Percentiles rank a stretch among this genome's conserved stretches.
phyloP scores from a whole-genome alignment of 2,888 invertebrate genomes.

The Molorchus minor region DNA sequence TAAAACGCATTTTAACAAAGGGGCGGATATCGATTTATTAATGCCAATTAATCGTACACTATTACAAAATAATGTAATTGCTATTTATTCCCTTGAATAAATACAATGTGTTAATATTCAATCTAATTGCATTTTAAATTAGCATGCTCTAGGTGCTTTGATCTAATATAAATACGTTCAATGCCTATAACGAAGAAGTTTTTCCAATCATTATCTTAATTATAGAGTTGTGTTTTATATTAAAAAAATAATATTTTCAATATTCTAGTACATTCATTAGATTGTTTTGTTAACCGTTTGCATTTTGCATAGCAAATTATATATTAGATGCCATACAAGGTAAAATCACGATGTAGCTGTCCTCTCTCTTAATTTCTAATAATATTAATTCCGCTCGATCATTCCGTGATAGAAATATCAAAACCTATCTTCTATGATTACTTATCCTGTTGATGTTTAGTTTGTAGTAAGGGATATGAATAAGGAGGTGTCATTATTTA shows the following conservation, averaged over 20 bases:
- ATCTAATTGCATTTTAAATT: slow-evolving; percentile 11
- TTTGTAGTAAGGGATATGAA: no score
- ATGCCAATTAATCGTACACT: slow-evolving; percentile 7
- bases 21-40: background rate
- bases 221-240: background rate
- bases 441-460: no score
- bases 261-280: slow-evolving; percentile 7
- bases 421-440: no score
- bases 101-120: slow-evolving; percentile 1
- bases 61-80: slow-evolving; percentile 9
- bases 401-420: slow-evolving; percentile 5
- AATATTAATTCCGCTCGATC: slow-evolving; percentile 4
- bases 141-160: slow-evolving; percentile 1
- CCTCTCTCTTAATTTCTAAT: slow-evolving; percentile 11
- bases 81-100: background rate
- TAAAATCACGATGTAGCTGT: slow-evolving; percentile 2
- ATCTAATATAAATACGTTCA: slow-evolving; percentile 14
- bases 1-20: background rate
- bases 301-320: slow-evolving; percentile 10
- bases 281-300: slow-evolving; percentile 3
- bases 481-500: no score
- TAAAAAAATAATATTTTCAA: slow-evolving; percentile 6
- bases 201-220: slow-evolving; percentile 13
- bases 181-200: background rate
- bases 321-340: slow-evolving; percentile 4